Evolutionary conservation across 64 coral and sea anemone genomes (phyloP), one percentile per base, ranked within the genome.

Genomic region (Montipora foliosa): DNA sequence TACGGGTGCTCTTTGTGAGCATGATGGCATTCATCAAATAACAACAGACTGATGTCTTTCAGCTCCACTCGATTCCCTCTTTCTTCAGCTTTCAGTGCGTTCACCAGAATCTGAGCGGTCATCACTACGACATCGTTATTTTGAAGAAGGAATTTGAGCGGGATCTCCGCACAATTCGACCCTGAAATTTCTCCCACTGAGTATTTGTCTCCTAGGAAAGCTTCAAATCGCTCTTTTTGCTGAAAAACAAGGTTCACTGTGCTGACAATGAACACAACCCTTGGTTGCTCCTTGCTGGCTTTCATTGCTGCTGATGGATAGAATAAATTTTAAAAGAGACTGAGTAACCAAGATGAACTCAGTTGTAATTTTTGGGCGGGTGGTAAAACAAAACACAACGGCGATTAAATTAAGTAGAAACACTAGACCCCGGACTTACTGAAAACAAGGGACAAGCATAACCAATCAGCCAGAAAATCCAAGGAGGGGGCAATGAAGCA

Each of bases 21-120:
- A 17, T 99, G 98, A 58, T 99, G 98, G 19, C 98, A 99, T 57
- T 99, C 98, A 48, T 99, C 96, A 81, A 98, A 92, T 29, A 98
- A 72, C 55, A 98, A 67, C 22, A 98, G 58, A 44, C 83, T 92
- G 72, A 92, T 88, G 55, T 87, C 70, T 11, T 67, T 64, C 19
- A 92, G 49, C 3, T 70, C 48, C 17, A 89, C 69, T 70, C 82
- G 80, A 3, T 79, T 29, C 5, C 87, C 78, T 8, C 72, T 68
- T 6, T 16, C 52, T 2, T 52, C 47, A 73, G 20, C 29, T 25
- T 84, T 76, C 68, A 92, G 67, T 11, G 89, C 84, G 72, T 98
- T 98, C 6, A 98, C 89, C 6, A 98, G 90, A 25, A 98, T 92
- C 55, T 93, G 89, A 3, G 96, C 96, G 13, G 96, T 98, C 58